Percentiles rank a stretch among this genome's conserved stretches.
Evolutionary conservation across 2,888 invertebrate species (phyloP).

Genomic region (Ethmia dodecea): DNA sequence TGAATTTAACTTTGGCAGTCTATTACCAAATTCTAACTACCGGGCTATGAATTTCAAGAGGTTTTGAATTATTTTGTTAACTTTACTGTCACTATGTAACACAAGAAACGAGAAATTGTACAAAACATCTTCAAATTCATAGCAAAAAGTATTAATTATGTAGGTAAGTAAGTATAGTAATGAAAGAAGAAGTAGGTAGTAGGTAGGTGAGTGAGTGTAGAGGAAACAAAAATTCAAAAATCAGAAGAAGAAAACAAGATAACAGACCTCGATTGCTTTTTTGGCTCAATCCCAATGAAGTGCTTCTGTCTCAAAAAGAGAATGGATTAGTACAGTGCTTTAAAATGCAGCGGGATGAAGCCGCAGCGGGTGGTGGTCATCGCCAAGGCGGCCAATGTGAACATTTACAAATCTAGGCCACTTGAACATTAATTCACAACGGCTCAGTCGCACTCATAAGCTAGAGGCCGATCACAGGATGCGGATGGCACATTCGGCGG

Average conservation of each 20-base stretch:
- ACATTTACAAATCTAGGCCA: too few species aligned
- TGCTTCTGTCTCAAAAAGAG: slow-evolving; percentile 3
- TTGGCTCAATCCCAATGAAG: slow-evolving; percentile 22
- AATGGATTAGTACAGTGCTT: neutral
- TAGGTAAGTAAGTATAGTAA: slow-evolving; percentile 32
- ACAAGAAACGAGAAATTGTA: too few species aligned
- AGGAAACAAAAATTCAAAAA: slow-evolving; percentile 25
- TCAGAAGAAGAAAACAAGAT: slow-evolving; percentile 24
- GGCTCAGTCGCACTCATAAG: slow-evolving; percentile 1
- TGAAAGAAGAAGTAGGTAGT: slow-evolving; percentile 36
- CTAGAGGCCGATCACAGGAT: neutral
- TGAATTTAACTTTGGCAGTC: slow-evolving; percentile 22
- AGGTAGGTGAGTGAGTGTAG: slow-evolving; percentile 38
- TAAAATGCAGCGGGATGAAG: neutral
- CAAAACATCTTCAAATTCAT: slow-evolving; percentile 5
- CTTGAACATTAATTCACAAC: too few species aligned
- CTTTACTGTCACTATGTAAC: too few species aligned
- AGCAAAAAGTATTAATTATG: neutral
- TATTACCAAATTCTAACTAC: slow-evolving; percentile 16
- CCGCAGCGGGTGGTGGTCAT: too few species aligned
- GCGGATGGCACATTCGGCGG: slow-evolving; percentile 4
- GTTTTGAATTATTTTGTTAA: neutral
- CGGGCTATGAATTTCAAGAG: slow-evolving; percentile 27
- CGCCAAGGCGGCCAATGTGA: neutral
- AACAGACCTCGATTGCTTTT: slow-evolving; percentile 20